Percentiles rank a stretch among this genome's conserved stretches.
Evolutionary conservation across 2,113 vertebrate species (phyloP).

Genomic region (Microcebus tavaratra): DNA sequence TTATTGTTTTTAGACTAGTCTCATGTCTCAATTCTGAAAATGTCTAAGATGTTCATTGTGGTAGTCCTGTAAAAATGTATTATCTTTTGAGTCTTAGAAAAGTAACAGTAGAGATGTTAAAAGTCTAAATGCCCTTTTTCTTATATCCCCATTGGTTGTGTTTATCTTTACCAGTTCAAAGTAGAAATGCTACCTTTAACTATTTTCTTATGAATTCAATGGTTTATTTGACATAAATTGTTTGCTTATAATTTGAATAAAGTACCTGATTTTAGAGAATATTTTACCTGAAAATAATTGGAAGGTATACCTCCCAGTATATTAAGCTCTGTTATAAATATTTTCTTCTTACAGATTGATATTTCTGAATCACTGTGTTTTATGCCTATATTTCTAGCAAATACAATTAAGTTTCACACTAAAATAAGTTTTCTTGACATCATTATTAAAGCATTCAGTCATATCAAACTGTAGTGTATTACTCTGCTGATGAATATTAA

Average conservation of each 20-base stretch:
- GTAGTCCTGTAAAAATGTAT: background rate
- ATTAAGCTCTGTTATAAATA: background rate
- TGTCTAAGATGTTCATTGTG: background rate
- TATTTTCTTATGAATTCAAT: slow-evolving; percentile 23
- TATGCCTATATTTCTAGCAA: background rate
- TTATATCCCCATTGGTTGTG: background rate
- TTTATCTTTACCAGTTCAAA: slow-evolving; percentile 46
- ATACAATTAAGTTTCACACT: slow-evolving; percentile 37
- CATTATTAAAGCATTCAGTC: background rate
- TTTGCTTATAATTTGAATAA: slow-evolving; percentile 36
- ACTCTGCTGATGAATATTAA: background rate
- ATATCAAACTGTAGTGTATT: background rate
- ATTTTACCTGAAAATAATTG: slow-evolving; percentile 27
- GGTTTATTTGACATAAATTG: slow-evolving; percentile 13
- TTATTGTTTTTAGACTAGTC: background rate
- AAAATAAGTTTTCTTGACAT: background rate
- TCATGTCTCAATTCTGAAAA: background rate
- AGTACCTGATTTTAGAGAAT: slow-evolving; percentile 1
- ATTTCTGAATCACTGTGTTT: background rate
- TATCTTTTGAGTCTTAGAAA: slow-evolving; percentile 1
- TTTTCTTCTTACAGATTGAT: slow-evolving; percentile 11
- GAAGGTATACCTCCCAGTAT: background rate
- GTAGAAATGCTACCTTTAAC: background rate
- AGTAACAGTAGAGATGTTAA: background rate
- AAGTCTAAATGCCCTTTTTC: slow-evolving; percentile 4